These are phyloP conservation scores for Stegodyphus dumicola DNA, from an alignment of 1,140 invertebrate genomes.

Conservation along the genomic window DNA sequence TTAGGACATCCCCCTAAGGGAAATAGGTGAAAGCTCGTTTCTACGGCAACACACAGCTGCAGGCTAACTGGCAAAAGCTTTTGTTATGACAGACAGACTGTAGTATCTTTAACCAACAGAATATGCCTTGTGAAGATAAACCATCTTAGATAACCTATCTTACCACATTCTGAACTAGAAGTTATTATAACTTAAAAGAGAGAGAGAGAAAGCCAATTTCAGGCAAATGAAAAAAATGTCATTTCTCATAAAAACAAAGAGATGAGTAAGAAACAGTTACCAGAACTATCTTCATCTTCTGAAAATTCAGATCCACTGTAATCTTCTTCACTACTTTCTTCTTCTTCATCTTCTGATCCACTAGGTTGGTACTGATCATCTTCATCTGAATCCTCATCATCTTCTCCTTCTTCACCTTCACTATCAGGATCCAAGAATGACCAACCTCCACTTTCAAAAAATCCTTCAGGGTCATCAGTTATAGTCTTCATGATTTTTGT, in stretches of 20 bases:
- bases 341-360: slow-evolving; percentile 67
- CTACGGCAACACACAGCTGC: too few relatives aligned
- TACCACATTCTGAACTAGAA: too few relatives aligned
- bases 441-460: slow-evolving; percentile 99
- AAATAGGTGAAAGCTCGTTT: too few relatives aligned
- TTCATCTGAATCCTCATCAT: slow-evolving; percentile 74
- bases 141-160: too few relatives aligned
- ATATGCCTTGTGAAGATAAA: too few relatives aligned
- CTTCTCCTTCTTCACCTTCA: slow-evolving; percentile 77
- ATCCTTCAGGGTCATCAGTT: slow-evolving; percentile 96
- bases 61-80: too few relatives aligned
- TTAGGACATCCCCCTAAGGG: too few relatives aligned
- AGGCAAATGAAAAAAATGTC: too few relatives aligned
- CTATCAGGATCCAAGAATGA: slow-evolving; percentile 96
- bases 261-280: neutral
- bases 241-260: neutral
- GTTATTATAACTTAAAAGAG: too few relatives aligned
- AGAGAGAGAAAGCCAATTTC: too few relatives aligned
- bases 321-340: slow-evolving; percentile 64
- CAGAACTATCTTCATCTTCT: slow-evolving; percentile 52
- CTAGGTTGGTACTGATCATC: slow-evolving; percentile 74
- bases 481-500: slow-evolving; percentile 99
- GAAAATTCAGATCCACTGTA: slow-evolving; percentile 65
- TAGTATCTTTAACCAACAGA: too few relatives aligned
- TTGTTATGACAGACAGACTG: too few relatives aligned